A percentile compares a stretch with the other conserved stretches of the same genome.
phyloP scores from a whole-genome alignment of 2,888 invertebrate genomes.

The Achlya flavicornis region DNA sequence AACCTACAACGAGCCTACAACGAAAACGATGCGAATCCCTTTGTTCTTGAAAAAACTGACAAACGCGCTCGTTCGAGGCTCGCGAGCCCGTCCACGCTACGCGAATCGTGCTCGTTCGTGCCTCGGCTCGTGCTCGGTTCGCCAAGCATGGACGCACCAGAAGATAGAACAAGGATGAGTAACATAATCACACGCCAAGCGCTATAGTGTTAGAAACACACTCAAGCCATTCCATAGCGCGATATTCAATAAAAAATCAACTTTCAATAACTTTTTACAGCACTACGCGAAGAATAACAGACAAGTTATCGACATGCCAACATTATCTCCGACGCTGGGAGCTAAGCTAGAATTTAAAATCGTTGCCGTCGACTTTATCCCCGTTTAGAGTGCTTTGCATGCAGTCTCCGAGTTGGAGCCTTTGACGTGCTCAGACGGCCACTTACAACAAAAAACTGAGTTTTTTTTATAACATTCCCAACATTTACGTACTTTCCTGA shows the following conservation, averaged over 20 bases:
- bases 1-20: no score
- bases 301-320: slow-evolving; percentile 46
- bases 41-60: no score
- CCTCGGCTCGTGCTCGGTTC: no score
- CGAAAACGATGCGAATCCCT: no score
- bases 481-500: slow-evolving; percentile 52
- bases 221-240: background rate
- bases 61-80: no score
- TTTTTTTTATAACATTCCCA: slow-evolving; percentile 52
- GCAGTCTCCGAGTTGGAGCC: slow-evolving; percentile 51
- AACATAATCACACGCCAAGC: background rate
- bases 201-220: background rate
- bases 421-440: slow-evolving; percentile 72
- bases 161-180: background rate
- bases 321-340: slow-evolving; percentile 42
- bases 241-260: background rate
- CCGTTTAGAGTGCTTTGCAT: slow-evolving; percentile 58
- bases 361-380: slow-evolving; percentile 52
- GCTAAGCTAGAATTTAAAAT: slow-evolving; percentile 57
- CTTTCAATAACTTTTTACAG: slow-evolving; percentile 19
- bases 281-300: slow-evolving; percentile 26
- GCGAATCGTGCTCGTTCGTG: no score
- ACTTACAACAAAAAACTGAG: slow-evolving; percentile 67
- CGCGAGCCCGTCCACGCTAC: no score
- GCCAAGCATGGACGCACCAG: no score